Base-by-base conservation (phyloP, 2,888 invertebrate species). In the Sphecodes monilicornis region DNA sequence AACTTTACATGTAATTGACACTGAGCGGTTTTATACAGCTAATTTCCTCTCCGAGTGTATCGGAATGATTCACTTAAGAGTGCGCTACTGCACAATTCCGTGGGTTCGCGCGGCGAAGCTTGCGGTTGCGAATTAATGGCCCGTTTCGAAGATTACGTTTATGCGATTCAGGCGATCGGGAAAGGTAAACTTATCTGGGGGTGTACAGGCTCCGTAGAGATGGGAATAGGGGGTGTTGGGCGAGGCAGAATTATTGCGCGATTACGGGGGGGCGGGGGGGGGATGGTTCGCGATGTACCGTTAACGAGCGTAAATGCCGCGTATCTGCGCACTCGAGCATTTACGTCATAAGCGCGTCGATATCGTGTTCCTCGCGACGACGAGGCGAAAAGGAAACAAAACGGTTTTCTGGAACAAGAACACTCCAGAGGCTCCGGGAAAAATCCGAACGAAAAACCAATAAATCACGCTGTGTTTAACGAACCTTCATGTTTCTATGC, bases 401-500 rank as follows among this genome's bases (percentile, higher is more conserved):
- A 79, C 80, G 74, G 74, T 76, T 87, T 85, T 80, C 87, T 85
- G 75, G 78, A 80, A 78, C 85, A 79, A 89, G 89, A 87, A 87
- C 76, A 89, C 88, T 85, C 89, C 50, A 72, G 89, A 81, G 88
- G 43, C 77, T 22, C 66, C 36, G 72, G 80, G 82, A 80, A 79
- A n/a, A 82, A 82, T 87, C 82, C 85, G 79, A 78, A 83, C 79
- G 88, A 85, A 83, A 88, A 88, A 87, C 87, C 88, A 84, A 88
- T 89, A 89, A 88, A 89, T 86, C 89, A 89, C 85, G 82, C 83
- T 89, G 89, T 83, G 82, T 89, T 88, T 88, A 88, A 88, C 87
- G 87, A 89, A 88, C 88, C 88, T 83, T 89, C 88, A 85, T 88
- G 85, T 84, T 85, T 84, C 85, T 82, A 74, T 85, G 87, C 87